Evolutionary conservation across 2,113 vertebrate species (phyloP), one percentile per base, ranked within the genome.

Genomic region (Nerophis lumbriciformis): DNA sequence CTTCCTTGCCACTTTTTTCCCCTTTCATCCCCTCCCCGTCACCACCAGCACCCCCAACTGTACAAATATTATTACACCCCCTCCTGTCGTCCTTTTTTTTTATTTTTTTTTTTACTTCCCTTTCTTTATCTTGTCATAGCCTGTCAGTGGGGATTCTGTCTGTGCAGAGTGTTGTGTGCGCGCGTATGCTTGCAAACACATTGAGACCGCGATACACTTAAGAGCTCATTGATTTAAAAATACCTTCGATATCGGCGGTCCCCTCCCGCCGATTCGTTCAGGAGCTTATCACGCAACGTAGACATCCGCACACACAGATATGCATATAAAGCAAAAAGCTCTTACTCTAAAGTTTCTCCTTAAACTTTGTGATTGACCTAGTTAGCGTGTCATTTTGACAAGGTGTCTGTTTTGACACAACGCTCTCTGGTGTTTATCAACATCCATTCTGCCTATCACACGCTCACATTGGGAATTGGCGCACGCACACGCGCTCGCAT

Each of bases 341-440:
- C 79, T 42, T 79, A 83, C 84, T 85, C 85, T 78, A 87, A 85
- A 86, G 87, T 89, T 89, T 89, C 80, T 81, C 67, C 85, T 83
- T 87, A 81, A 89, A 89, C 84, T 89, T 89, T 81, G 82, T 83
- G 85, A 89, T 89, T 89, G 87, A 89, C 87, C 87, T 84, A 89
- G 85, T 89, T 89, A 86, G 83, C 78, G 63, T 81, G 81, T 82
- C 84, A 77, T 85, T 87, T 85, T 87, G 84, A 87, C 81, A 83
- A 86, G 79, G 83, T 85, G 83, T 86, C 83, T 86, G 84, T 88
- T 87, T 85, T 89, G 87, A 87, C 85, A 88, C 80, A 75, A 77
- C 84, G 77, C 85, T 78, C 85, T 87, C 84, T 65, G 65, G 82
- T 89, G 85, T 87, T 87, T 89, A 84, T 85, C 85, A 80, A 66